These are phyloP conservation scores for Drosophila formosana DNA, from an alignment of 2,888 invertebrate genomes.

Conservation along the genomic window DNA sequence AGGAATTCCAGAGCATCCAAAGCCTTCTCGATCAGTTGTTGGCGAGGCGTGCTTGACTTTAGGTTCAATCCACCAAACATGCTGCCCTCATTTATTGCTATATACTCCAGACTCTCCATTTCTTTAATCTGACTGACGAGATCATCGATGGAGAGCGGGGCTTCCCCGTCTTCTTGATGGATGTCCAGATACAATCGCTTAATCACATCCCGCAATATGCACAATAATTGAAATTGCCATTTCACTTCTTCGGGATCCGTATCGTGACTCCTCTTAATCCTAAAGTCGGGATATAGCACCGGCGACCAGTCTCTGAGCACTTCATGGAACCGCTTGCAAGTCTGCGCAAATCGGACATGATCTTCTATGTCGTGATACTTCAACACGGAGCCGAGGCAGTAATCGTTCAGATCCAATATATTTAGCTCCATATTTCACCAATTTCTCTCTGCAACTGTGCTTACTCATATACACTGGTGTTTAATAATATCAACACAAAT, in stretches of 20 bases:
- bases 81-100: conserved; percentile 26
- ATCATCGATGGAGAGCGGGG: conserved; percentile 1
- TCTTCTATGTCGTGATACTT: conserved; percentile 26
- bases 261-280: conserved; percentile 1
- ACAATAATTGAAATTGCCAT: conserved; percentile 24
- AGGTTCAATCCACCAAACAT: neutral
- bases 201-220: conserved; percentile 20
- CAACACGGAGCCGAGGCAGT: conserved; percentile 31
- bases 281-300: conserved; percentile 28
- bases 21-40: conserved; percentile 7
- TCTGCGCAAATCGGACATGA: conserved; percentile 28
- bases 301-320: conserved; percentile 24
- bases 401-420: conserved; percentile 37
- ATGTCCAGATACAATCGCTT: conserved; percentile 23
- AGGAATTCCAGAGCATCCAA: conserved; percentile 18
- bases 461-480: neutral
- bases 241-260: neutral
- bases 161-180: conserved; percentile 1
- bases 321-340: conserved; percentile 20
- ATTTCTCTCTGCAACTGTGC: neutral
- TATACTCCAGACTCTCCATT: conserved; percentile 32
- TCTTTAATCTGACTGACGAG: conserved; percentile 19
- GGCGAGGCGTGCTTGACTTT: neutral
- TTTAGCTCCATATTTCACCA: conserved; percentile 9
- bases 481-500: neutral